A percentile compares a stretch with the other conserved stretches of the same genome.
phyloP scores from a whole-genome alignment of 2,888 invertebrate species.

The Agrilus cyanescens region DNA sequence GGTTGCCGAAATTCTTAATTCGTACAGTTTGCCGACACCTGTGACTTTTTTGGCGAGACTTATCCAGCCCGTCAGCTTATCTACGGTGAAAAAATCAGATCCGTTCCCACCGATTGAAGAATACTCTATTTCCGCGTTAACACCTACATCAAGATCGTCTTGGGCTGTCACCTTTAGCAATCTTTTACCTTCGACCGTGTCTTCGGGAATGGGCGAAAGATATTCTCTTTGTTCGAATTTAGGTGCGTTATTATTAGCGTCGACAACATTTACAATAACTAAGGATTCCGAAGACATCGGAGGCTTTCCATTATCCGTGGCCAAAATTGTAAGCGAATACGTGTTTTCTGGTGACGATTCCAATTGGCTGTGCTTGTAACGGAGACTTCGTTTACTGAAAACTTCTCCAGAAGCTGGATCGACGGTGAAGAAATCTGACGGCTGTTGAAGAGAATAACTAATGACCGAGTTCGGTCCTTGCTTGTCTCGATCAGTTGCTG shows the following conservation, averaged over 20 bases:
- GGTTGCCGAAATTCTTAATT: constrained; percentile 58
- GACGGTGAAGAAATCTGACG: constrained; percentile 81
- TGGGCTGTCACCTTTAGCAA: constrained; percentile 62
- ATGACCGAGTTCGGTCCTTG: constrained; percentile 87
- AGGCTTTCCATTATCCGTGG: constrained; percentile 90
- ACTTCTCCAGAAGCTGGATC: constrained; percentile 92
- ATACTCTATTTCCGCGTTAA: constrained; percentile 83
- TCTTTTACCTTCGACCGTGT: constrained; percentile 56
- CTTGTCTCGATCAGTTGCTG: constrained; percentile 80
- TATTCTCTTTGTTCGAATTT: constrained; percentile 64
- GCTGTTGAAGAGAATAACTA: constrained; percentile 77
- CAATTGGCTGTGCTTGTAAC: constrained; percentile 70
- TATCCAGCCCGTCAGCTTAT: constrained; percentile 72
- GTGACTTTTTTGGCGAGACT: constrained; percentile 49
- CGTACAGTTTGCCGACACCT: constrained; percentile 51
- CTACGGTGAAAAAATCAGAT: constrained; percentile 59
- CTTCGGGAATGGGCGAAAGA: constrained; percentile 71
- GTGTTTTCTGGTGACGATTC: constrained; percentile 81
- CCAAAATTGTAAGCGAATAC: constrained; percentile 78
- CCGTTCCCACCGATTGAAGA: constrained; percentile 64
- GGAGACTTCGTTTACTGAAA: constrained; percentile 67
- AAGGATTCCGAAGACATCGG: constrained; percentile 83
- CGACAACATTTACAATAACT: constrained; percentile 78
- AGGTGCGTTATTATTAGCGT: constrained; percentile 87
- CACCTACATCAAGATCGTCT: constrained; percentile 72